Percentiles rank a stretch among this genome's conserved stretches.
These are phyloP conservation scores for Amiota communis DNA, from an alignment of 2,888 invertebrate species.

Conservation along the genomic window DNA sequence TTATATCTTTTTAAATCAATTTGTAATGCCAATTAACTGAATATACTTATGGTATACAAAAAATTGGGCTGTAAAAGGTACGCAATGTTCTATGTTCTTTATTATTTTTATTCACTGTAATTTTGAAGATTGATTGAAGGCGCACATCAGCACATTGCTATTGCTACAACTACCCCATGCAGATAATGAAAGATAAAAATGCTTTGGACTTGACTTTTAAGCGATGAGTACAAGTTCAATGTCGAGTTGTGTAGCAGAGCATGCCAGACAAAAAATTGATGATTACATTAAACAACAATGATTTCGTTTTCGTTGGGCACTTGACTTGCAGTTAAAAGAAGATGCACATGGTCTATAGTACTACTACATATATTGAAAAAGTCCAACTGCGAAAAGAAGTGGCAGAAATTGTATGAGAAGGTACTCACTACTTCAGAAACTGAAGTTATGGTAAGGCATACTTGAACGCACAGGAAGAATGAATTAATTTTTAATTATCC, in stretches of 20 bases:
- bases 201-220: no score
- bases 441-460: background rate
- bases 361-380: no score
- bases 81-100: no score
- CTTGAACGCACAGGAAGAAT: conserved; percentile 26
- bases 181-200: no score
- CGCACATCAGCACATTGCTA: no score
- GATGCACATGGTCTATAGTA: background rate
- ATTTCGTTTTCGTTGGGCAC: background rate
- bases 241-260: background rate
- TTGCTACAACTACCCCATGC: no score
- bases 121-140: no score
- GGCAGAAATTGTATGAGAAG: background rate
- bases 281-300: background rate
- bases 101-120: no score
- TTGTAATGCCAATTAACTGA: no score
- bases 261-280: background rate
- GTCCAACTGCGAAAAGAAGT: conserved; percentile 1
- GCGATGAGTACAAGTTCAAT: background rate
- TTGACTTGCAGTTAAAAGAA: background rate
- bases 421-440: background rate
- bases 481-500: conserved; percentile 63
- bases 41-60: no score
- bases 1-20: no score
- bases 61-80: no score